A percentile compares a stretch with the other conserved stretches of the same genome.
phyloP scores from a whole-genome alignment of 2,113 vertebrate species.

The Dipodomys ordii region DNA sequence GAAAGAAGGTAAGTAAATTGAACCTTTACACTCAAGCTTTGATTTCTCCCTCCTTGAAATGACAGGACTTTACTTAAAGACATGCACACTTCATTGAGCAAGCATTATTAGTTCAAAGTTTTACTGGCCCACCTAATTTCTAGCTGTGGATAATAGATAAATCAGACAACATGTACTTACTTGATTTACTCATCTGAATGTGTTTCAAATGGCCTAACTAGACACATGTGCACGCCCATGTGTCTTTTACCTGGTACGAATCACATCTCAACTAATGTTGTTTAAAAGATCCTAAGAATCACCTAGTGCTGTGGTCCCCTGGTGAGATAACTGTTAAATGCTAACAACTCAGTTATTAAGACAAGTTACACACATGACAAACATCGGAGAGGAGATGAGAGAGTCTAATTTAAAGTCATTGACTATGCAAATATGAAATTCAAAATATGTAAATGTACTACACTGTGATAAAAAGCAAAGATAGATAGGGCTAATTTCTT shows the following conservation, averaged over 20 bases:
- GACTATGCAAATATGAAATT: constrained; percentile 77
- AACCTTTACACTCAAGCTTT: background rate
- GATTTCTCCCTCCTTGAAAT: constrained; percentile 5
- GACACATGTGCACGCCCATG: background rate
- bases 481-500: constrained; percentile 76
- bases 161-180: background rate
- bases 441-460: constrained; percentile 80
- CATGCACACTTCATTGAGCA: background rate
- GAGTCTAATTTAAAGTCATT: constrained; percentile 78
- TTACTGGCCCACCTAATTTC: background rate
- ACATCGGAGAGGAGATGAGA: constrained; percentile 55
- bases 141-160: constrained; percentile 3
- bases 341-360: constrained; percentile 64
- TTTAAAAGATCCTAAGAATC: constrained; percentile 36
- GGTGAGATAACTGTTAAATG: constrained; percentile 65
- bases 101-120: constrained; percentile 12
- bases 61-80: background rate
- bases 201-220: background rate
- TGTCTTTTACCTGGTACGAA: background rate
- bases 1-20: background rate
- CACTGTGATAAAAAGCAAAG: constrained; percentile 79
- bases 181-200: background rate
- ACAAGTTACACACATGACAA: constrained; percentile 72
- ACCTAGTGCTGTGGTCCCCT: background rate
- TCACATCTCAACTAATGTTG: background rate